phyloP scores from a whole-genome alignment of 2,797 vertebrate species.

The Channallabes apus region DNA sequence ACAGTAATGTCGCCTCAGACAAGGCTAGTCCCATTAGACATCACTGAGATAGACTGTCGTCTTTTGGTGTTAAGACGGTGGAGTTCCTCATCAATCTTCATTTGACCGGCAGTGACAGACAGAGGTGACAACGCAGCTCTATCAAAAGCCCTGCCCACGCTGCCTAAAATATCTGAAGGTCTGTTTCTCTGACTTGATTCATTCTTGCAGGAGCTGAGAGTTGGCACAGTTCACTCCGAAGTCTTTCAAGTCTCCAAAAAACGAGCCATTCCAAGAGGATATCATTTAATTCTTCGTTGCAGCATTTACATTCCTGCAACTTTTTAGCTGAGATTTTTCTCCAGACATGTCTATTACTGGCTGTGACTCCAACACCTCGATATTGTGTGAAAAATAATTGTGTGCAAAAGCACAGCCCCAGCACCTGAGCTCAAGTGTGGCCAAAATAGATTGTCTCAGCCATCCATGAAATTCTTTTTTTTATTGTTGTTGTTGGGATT shows the following conservation, averaged over 20 bases:
- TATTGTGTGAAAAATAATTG: conserved; percentile 34
- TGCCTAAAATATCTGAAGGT: conserved; percentile 4
- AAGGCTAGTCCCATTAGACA: conserved; percentile 26
- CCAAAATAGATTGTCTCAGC: conserved; percentile 53
- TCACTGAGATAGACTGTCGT: conserved; percentile 18
- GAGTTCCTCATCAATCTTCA: conserved; percentile 43
- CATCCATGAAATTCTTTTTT: conserved; percentile 67
- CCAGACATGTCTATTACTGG: neutral
- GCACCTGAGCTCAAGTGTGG: conserved; percentile 35
- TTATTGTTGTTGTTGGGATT: neutral
- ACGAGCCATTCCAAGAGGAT: neutral
- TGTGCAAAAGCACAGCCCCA: conserved; percentile 29
- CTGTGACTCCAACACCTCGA: conserved; percentile 15
- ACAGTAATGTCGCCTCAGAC: conserved; percentile 26
- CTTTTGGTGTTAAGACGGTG: conserved; percentile 2
- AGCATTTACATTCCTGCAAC: conserved; percentile 12
- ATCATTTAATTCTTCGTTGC: neutral
- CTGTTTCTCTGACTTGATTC: neutral
- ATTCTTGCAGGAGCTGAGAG: neutral
- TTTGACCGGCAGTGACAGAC: conserved; percentile 35
- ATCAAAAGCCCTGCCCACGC: conserved; percentile 8
- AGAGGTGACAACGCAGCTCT: conserved; percentile 18
- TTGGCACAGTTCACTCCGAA: neutral
- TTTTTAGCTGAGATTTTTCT: conserved; percentile 19
- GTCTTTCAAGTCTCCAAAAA: neutral